phyloP scores from a whole-genome alignment of 2,888 invertebrate genomes.

The Lordiphosa fenestrarum region DNA sequence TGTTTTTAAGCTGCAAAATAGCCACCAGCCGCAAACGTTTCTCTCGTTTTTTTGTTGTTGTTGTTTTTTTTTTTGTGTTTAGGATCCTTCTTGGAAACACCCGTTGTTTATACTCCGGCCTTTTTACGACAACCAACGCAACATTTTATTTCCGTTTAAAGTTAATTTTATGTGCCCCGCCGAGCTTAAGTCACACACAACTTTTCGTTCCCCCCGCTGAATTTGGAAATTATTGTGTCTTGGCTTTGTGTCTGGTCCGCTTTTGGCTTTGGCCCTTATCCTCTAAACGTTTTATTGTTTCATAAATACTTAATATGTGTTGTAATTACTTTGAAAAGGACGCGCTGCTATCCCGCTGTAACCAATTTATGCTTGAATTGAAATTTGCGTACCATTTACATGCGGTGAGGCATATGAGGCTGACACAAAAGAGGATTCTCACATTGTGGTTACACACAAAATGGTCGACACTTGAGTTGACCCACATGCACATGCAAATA shows the following conservation, averaged over 20 bases:
- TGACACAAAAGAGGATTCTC: constrained; percentile 28
- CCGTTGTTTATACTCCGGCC: constrained; percentile 40
- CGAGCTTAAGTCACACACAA: constrained; percentile 8
- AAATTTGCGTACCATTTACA: constrained; percentile 16
- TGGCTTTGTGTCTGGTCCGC: constrained; percentile 14
- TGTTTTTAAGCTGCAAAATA: constrained; percentile 6
- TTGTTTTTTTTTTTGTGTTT: constrained; percentile 5
- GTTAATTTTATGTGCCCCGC: constrained; percentile 26
- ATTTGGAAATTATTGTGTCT: constrained; percentile 48
- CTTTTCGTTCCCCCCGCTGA: constrained; percentile 13
- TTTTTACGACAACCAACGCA: constrained; percentile 44
- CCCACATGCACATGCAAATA: constrained; percentile 20
- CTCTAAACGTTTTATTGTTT: constrained; percentile 67
- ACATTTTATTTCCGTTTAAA: constrained; percentile 67
- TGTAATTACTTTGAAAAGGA: constrained; percentile 60
- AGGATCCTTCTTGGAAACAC: constrained; percentile 4
- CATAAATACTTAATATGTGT: constrained; percentile 72
- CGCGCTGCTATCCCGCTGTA: background rate
- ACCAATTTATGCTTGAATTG: constrained; percentile 30
- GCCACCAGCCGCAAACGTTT: constrained; percentile 2
- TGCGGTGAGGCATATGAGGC: constrained; percentile 18
- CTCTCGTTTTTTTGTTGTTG: too few species aligned
- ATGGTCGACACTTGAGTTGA: constrained; percentile 31
- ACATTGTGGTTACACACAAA: constrained; percentile 44
- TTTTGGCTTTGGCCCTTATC: constrained; percentile 11